A percentile compares a stretch with the other conserved stretches of the same genome.
Evolutionary conservation across 1,140 invertebrate genomes (phyloP).

Genomic region (Atopsyche davidsoni): DNA sequence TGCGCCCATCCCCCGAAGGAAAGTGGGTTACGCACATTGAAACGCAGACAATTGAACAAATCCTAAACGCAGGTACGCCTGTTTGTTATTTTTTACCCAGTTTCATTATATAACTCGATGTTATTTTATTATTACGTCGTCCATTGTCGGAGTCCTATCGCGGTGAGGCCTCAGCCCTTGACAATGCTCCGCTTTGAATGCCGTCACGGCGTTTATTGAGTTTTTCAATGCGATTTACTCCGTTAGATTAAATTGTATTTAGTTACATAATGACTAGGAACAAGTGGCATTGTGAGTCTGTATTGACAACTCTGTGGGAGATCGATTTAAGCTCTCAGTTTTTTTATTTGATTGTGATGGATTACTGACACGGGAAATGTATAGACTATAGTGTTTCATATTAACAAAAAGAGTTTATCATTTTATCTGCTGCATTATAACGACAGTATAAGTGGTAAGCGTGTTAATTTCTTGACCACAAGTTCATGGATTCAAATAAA

Average conservation of each 20-base stretch:
- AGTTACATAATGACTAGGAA: conserved; percentile 20
- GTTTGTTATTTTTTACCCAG: too few species aligned
- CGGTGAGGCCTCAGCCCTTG: conserved; percentile 3
- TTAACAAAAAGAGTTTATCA: too few species aligned
- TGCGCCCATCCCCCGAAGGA: conserved; percentile 12
- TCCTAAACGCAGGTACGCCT: neutral
- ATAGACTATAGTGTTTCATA: neutral
- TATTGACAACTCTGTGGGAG: conserved; percentile 4
- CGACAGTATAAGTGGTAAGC: too few species aligned
- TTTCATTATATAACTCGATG: too few species aligned
- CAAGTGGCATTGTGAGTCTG: conserved; percentile 25
- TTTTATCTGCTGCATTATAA: too few species aligned
- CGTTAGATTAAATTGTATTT: conserved; percentile 28
- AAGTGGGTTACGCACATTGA: conserved; percentile 13
- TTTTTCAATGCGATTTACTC: conserved; percentile 22
- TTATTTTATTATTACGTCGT: too few species aligned
- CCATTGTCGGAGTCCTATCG: too few species aligned
- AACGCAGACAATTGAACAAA: conserved; percentile 8
- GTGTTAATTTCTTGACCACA: too few species aligned
- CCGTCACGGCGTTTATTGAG: conserved; percentile 7
- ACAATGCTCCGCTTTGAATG: conserved; percentile 22
- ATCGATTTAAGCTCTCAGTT: too few species aligned
- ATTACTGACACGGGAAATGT: too few species aligned
- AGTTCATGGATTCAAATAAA: too few species aligned
- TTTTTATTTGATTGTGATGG: too few species aligned